A percentile compares a stretch with the other conserved stretches of the same genome.
Evolutionary conservation across 2,113 vertebrate species (phyloP).

Genomic region (Microcebus tavaratra): DNA sequence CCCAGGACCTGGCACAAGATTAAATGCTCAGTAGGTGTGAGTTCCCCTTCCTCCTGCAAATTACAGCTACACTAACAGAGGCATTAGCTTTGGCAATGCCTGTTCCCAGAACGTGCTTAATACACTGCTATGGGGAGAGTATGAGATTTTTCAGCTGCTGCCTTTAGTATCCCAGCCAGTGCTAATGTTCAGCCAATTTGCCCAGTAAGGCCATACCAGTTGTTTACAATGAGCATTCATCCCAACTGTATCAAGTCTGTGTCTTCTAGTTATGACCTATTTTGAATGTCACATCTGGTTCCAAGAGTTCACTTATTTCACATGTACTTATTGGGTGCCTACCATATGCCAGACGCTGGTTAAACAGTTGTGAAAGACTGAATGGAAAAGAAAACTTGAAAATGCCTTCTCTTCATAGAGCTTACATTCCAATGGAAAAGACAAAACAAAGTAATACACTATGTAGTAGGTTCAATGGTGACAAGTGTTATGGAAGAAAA

Average conservation of each 20-base stretch:
- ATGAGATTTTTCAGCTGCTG: not conserved
- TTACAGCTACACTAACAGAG: not conserved
- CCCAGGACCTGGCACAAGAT: not conserved
- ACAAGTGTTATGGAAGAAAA: not conserved
- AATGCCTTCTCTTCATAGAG: not conserved
- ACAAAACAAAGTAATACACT: not conserved
- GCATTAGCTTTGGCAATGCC: not conserved
- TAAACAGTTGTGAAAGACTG: not conserved
- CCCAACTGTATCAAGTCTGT: not conserved
- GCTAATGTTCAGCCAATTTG: not conserved
- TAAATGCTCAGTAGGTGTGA: not conserved
- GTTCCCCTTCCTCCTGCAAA: conserved; percentile 17
- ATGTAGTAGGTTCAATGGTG: not conserved
- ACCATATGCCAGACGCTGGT: not conserved
- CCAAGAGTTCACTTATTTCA: not conserved
- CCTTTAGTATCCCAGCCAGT: not conserved
- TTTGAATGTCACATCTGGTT: not conserved
- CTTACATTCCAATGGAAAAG: not conserved
- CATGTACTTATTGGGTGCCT: not conserved
- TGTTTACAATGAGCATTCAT: not conserved
- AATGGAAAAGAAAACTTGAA: not conserved
- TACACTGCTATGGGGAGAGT: not conserved
- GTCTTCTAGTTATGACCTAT: not conserved
- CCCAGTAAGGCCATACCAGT: not conserved
- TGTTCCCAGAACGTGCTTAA: not conserved